These are phyloP conservation scores for Melanotaenia boesemani DNA, from an alignment of 2,797 vertebrate species.

Conservation along the genomic window DNA sequence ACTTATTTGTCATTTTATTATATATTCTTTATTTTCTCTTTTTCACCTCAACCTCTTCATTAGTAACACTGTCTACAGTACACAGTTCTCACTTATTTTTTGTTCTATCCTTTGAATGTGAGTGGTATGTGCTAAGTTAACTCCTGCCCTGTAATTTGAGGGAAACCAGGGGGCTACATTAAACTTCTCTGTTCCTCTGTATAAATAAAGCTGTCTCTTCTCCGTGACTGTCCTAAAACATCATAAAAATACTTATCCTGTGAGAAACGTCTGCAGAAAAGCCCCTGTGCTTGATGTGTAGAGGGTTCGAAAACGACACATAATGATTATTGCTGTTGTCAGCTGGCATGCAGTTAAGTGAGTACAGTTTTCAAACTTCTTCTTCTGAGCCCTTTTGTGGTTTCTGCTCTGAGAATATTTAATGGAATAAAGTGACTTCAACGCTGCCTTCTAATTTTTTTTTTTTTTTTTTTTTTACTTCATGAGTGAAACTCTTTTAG, in stretches of 20 bases:
- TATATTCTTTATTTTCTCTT: conserved; percentile 24
- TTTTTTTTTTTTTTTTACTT: conserved; percentile 18
- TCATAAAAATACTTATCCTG: conserved; percentile 45
- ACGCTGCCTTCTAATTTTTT: conserved; percentile 29
- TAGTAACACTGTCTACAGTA: conserved; percentile 38
- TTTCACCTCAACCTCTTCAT: conserved; percentile 26
- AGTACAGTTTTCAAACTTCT: conserved; percentile 37
- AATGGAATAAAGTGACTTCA: conserved; percentile 62
- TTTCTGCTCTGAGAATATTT: conserved; percentile 52
- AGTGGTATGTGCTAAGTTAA: conserved; percentile 43
- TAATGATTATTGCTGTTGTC: conserved; percentile 64
- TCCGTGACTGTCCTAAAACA: conserved; percentile 40
- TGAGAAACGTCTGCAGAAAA: conserved; percentile 61
- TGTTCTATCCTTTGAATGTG: conserved; percentile 40
- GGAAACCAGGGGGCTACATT: conserved; percentile 19
- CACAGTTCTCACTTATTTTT: conserved; percentile 1
- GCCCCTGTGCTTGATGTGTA: conserved; percentile 29
- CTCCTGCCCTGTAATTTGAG: conserved; percentile 35
- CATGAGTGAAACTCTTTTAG: conserved; percentile 4
- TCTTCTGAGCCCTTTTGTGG: conserved; percentile 47
- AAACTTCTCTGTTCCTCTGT: conserved; percentile 13
- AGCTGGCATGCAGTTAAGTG: conserved; percentile 52
- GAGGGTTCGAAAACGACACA: conserved; percentile 27
- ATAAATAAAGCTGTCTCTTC: conserved; percentile 35
- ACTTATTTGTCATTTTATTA: conserved; percentile 34